Base-by-base conservation (phyloP, 2,113 vertebrate genomes). In the Amazona guildingii region DNA sequence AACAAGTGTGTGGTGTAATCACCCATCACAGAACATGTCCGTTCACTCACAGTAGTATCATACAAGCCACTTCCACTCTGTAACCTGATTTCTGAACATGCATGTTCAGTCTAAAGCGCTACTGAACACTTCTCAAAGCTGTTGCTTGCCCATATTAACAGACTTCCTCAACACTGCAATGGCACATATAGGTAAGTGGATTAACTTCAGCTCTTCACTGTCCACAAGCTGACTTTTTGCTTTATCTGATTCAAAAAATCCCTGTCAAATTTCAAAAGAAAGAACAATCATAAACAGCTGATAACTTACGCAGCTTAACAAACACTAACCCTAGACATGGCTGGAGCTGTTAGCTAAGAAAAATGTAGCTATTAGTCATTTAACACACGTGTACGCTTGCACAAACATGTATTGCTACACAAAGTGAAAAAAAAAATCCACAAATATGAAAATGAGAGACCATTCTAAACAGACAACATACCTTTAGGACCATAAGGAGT, bases 41-140 rank as follows among this genome's bases (percentile, higher is more conserved):
- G 1, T 59, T 75, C 27, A 7, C 16, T 23, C 0, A 0, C 33
- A 43, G 41, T 2, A 9, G 11, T 17, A 63, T 5, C 33, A 20
- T 3, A 13, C 16, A 41, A 72, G 20, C 20, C 5, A 7, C 29
- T 16, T 41, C 10, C 28, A n/a, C 1, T 52, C 39, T n/a, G 9
- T 14, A 14, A 75, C 24, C 31, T 8, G 17, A 72, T 48, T 90
- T 77, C 39, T 61, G 55, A 75, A 83, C 11, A 24, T 8, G 21
- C 5, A 0, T 3, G 17, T 17, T 86, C 48, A 33, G 27, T 28
- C 72, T 48, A 10, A 76, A 73, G 57, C 1, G 0, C 39, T 15
- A 10, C 16, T 35, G 35, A 57, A 54, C 25, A 17, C 35, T 35
- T 64, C 23, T 16, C 28, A 54, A 31, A 64, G 44, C 54, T 31